Percentiles rank a stretch among this genome's conserved stretches.
phyloP scores from a whole-genome alignment of 1,140 invertebrate species.

The Micrasema longulum region DNA sequence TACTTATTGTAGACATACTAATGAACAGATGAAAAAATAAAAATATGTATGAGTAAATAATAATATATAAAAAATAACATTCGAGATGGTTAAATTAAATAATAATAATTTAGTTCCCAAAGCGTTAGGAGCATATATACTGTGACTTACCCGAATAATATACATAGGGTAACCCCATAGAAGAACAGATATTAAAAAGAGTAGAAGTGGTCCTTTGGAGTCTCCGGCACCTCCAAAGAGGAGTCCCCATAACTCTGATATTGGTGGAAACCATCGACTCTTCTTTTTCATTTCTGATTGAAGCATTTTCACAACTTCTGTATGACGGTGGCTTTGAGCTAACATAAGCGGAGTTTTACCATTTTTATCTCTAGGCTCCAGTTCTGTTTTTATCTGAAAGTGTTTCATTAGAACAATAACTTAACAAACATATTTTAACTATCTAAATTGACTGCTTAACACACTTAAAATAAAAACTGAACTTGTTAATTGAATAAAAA shows the following conservation, averaged over 20 bases:
- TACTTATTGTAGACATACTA: no score
- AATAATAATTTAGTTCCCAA: no score
- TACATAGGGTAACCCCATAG: constrained; percentile 96
- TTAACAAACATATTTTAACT: no score
- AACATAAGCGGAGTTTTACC: constrained; percentile 91
- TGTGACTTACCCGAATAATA: constrained; percentile 77
- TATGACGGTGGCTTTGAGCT: constrained; percentile 87
- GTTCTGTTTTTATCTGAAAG: constrained; percentile 82
- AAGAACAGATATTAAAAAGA: constrained; percentile 87
- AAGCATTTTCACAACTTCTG: constrained; percentile 84
- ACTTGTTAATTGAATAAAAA: no score
- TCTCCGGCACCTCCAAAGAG: constrained; percentile 91
- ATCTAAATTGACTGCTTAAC: no score
- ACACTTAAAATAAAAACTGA: no score
- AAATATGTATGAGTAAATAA: no score
- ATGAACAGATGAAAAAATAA: no score
- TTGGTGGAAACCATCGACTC: constrained; percentile 85
- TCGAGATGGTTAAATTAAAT: no score
- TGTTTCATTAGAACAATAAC: no score
- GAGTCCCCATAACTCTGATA: constrained; percentile 89
- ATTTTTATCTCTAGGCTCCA: constrained; percentile 90
- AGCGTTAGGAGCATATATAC: not conserved
- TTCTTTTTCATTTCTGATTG: constrained; percentile 84
- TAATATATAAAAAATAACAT: no score
- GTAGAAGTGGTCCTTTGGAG: constrained; percentile 87